Evolutionary conservation across 2,113 vertebrate species (phyloP).

Genomic region (Silurus asotus): DNA sequence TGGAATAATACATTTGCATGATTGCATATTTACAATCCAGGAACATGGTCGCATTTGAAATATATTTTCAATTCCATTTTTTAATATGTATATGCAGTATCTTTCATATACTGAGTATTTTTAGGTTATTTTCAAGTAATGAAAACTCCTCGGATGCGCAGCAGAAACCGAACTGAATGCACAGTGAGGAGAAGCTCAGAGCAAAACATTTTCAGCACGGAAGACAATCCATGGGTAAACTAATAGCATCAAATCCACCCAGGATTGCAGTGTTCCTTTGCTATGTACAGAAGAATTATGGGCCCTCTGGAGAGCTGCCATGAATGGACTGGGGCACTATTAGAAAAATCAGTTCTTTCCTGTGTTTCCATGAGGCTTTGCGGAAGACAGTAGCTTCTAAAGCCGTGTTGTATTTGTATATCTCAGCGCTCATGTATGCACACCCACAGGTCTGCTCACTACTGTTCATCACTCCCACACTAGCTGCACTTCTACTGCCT

Average conservation of each 20-base stretch:
- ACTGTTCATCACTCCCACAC: slow-evolving; percentile 32
- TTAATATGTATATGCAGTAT: not conserved
- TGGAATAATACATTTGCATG: not conserved
- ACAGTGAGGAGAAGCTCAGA: not conserved
- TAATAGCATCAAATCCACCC: not conserved
- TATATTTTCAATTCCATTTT: not conserved
- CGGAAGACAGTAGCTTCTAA: not conserved
- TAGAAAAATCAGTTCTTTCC: not conserved
- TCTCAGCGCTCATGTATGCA: slow-evolving; percentile 22
- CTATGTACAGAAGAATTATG: not conserved
- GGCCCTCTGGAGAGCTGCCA: too few species aligned
- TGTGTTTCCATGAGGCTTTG: not conserved
- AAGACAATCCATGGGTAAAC: not conserved
- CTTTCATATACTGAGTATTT: not conserved
- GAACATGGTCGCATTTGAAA: not conserved
- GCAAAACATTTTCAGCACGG: not conserved
- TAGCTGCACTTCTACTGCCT: slow-evolving; percentile 9
- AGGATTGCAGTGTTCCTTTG: not conserved
- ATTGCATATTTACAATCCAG: not conserved
- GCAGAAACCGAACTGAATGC: not conserved
- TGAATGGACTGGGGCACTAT: not conserved
- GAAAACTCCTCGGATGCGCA: not conserved
- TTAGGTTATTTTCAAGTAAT: not conserved
- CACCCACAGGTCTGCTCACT: slow-evolving; percentile 31
- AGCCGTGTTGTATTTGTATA: slow-evolving; percentile 11